A percentile compares a stretch with the other conserved stretches of the same genome.
Evolutionary conservation across 2,888 invertebrate species (phyloP).

Genomic region (Acholoe squamosa): DNA sequence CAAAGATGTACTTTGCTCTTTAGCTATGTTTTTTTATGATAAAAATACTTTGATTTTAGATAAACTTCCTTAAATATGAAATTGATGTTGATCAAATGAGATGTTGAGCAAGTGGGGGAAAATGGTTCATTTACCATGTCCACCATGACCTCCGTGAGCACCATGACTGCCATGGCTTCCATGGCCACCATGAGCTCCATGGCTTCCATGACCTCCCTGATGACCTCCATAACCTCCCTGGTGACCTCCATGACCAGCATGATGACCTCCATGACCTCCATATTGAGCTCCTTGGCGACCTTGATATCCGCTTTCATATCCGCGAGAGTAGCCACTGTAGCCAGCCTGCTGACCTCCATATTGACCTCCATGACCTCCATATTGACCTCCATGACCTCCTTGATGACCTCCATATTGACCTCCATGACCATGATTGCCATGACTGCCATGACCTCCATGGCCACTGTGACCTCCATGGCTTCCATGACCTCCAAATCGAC

Average conservation of each 20-base stretch:
- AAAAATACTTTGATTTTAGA: too few relatives aligned
- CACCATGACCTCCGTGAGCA: too few relatives aligned
- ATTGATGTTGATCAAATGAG: too few relatives aligned
- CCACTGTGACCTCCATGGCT: background rate
- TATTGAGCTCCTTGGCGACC: background rate
- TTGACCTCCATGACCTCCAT: constrained; percentile 6
- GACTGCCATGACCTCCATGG: background rate
- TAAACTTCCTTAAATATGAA: too few relatives aligned
- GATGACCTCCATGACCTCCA: background rate
- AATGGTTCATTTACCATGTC: too few relatives aligned
- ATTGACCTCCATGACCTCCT: constrained; percentile 28
- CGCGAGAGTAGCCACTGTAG: background rate
- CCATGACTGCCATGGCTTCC: too few relatives aligned
- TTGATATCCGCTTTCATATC: background rate
- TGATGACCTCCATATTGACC: background rate
- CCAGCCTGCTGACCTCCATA: background rate
- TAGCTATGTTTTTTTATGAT: too few relatives aligned
- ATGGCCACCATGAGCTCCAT: background rate
- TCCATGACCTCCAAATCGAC: constrained; percentile 6
- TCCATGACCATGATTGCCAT: background rate
- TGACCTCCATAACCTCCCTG: background rate
- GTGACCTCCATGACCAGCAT: constrained; percentile 5
- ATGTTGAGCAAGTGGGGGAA: too few relatives aligned
- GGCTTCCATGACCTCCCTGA: background rate
- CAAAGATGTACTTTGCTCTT: too few relatives aligned